phyloP scores from a whole-genome alignment of 2,888 invertebrate species.

The Diarsia mendica region DNA sequence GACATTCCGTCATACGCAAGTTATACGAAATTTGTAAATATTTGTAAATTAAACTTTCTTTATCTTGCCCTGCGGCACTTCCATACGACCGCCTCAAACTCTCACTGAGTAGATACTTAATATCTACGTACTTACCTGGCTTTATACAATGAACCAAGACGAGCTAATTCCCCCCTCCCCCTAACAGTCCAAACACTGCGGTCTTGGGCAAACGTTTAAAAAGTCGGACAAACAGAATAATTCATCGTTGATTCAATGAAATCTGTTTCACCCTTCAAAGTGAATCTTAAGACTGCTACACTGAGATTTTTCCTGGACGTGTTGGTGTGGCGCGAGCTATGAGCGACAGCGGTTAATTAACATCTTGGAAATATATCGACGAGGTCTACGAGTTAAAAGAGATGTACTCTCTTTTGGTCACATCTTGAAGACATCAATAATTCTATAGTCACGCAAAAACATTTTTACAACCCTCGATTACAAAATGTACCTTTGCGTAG shows the following conservation, averaged over 20 bases:
- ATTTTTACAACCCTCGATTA: background rate
- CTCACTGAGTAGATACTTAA: background rate
- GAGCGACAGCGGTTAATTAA: conserved; percentile 37
- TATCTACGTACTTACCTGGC: conserved; percentile 31
- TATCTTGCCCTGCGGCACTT: background rate
- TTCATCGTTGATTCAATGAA: conserved; percentile 83
- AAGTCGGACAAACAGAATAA: conserved; percentile 87
- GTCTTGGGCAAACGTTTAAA: conserved; percentile 76
- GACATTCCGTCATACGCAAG: background rate
- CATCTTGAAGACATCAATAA: background rate
- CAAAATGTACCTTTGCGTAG: background rate
- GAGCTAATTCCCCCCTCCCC: conserved; percentile 12
- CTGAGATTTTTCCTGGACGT: conserved; percentile 81
- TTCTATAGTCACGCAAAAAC: background rate
- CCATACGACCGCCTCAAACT: background rate
- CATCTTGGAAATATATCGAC: background rate
- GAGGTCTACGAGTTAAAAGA: no score
- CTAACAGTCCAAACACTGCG: conserved; percentile 71
- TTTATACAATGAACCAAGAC: conserved; percentile 9
- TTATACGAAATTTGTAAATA: background rate
- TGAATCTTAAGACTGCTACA: conserved; percentile 76
- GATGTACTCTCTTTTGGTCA: background rate
- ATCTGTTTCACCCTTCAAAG: conserved; percentile 81
- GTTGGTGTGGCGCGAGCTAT: conserved; percentile 59
- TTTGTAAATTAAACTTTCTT: background rate